Conservation (phyloP, 2,797 vertebrate species). For the Sebastes alutus region DNA sequence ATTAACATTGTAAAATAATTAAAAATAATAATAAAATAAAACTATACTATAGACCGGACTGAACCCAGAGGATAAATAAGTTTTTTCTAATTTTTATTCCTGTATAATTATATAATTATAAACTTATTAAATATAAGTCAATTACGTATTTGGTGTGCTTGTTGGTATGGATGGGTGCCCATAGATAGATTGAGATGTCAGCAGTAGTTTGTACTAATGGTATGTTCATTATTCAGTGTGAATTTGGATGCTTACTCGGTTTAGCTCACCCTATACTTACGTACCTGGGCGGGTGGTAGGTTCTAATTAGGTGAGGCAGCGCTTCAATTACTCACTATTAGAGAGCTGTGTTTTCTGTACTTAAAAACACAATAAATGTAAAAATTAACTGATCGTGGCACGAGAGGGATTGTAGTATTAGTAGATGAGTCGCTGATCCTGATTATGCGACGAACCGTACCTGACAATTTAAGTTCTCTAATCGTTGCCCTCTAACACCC, state of each 20-base stretch:
- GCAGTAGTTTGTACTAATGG: too few species aligned
- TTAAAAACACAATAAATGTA: neutral
- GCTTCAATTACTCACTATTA: neutral
- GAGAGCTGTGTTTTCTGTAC: neutral
- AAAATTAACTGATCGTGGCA: too few species aligned
- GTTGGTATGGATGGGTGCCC: too few species aligned
- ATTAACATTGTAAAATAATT: neutral
- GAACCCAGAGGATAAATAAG: neutral
- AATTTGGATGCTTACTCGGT: too few species aligned
- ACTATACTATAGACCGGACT: neutral
- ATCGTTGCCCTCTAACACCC: conserved; percentile 23
- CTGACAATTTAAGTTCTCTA: conserved; percentile 9
- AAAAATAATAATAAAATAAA: neutral
- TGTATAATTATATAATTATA: neutral
- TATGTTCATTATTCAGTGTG: too few species aligned
- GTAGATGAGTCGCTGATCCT: neutral
- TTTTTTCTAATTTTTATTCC: neutral
- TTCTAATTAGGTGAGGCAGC: too few species aligned
- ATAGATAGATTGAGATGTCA: too few species aligned
- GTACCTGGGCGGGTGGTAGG: too few species aligned
- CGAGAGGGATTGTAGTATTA: too few species aligned
- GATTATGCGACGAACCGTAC: neutral
- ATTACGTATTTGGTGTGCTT: too few species aligned
- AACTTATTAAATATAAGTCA: too few species aligned
- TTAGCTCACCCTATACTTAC: too few species aligned